Conservation (phyloP, 1,140 invertebrate species). For the Listronotus bonariensis region DNA sequence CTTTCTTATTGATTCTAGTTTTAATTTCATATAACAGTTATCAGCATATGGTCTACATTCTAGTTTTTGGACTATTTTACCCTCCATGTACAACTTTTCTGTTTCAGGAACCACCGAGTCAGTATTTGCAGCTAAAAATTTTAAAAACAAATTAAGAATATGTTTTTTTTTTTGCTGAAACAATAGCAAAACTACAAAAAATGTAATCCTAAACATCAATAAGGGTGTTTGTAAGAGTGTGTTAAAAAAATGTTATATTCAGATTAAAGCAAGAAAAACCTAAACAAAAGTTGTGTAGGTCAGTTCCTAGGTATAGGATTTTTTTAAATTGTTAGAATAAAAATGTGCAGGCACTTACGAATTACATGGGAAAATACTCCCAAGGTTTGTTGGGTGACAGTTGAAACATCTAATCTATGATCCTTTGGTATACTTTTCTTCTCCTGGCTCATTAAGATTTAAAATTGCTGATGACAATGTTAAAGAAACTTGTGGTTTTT, state of each 20-base stretch:
- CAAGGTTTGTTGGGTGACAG: slow-evolving; percentile 84
- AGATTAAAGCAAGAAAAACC: too few species aligned
- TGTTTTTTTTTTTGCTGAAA: too few species aligned
- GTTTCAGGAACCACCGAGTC: slow-evolving; percentile 73
- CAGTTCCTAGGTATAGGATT: too few species aligned
- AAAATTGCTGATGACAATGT: slow-evolving; percentile 71
- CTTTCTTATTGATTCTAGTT: slow-evolving; percentile 81
- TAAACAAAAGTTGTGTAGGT: too few species aligned
- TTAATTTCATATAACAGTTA: slow-evolving; percentile 86
- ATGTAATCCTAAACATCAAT: too few species aligned
- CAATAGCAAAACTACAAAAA: too few species aligned
- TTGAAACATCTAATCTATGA: slow-evolving; percentile 86
- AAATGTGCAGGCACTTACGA: slow-evolving; percentile 60
- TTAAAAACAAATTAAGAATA: slow-evolving; percentile 46
- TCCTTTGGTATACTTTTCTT: slow-evolving; percentile 84
- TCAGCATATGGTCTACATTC: slow-evolving; percentile 91
- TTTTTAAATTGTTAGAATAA: neutral
- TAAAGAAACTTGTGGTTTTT: slow-evolving; percentile 75
- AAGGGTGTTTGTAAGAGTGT: too few species aligned
- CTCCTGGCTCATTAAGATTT: slow-evolving; percentile 69
- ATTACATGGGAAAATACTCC: slow-evolving; percentile 85
- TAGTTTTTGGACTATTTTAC: slow-evolving; percentile 90
- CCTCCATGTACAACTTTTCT: slow-evolving; percentile 88
- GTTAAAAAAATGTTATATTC: too few species aligned
- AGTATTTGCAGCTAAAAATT: slow-evolving; percentile 57